Conservation (phyloP, 2,113 vertebrate species). For the Atrichornis clamosus region DNA sequence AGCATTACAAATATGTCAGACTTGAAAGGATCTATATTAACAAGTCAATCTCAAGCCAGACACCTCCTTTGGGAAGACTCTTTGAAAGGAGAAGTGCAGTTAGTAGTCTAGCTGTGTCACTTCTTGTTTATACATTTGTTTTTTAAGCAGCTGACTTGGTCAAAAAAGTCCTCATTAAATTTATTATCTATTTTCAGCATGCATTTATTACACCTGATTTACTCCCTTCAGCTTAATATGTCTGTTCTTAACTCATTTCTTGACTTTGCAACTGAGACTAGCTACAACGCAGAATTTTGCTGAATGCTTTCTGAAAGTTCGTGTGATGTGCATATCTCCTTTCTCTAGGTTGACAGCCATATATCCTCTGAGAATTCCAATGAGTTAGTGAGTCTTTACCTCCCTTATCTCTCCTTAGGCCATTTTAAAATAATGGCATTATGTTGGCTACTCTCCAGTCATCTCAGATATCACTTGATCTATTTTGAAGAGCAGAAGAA, state of each 20-base stretch:
- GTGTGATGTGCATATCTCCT: background rate
- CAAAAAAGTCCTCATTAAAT: background rate
- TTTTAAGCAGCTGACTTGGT: background rate
- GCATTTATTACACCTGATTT: conserved; percentile 8
- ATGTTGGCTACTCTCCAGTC: background rate
- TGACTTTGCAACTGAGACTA: background rate
- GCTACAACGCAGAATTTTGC: conserved; percentile 22
- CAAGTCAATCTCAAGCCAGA: background rate
- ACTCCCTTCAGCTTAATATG: background rate
- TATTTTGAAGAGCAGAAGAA: conserved; percentile 19
- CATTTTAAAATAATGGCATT: conserved; percentile 42
- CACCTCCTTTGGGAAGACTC: background rate
- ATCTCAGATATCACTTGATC: conserved; percentile 22
- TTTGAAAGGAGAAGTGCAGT: background rate
- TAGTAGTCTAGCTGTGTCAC: background rate
- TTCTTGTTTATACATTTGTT: background rate
- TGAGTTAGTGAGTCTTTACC: conserved; percentile 1
- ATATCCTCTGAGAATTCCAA: conserved; percentile 47
- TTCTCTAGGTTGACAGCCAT: conserved; percentile 29
- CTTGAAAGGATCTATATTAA: background rate
- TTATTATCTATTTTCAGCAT: conserved; percentile 9
- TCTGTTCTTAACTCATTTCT: conserved; percentile 26
- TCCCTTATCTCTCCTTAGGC: conserved; percentile 20
- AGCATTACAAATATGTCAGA: background rate
- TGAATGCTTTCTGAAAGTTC: background rate